phyloP scores from a whole-genome alignment of 2,113 vertebrate species.

The Corythornis madagascariensis region DNA sequence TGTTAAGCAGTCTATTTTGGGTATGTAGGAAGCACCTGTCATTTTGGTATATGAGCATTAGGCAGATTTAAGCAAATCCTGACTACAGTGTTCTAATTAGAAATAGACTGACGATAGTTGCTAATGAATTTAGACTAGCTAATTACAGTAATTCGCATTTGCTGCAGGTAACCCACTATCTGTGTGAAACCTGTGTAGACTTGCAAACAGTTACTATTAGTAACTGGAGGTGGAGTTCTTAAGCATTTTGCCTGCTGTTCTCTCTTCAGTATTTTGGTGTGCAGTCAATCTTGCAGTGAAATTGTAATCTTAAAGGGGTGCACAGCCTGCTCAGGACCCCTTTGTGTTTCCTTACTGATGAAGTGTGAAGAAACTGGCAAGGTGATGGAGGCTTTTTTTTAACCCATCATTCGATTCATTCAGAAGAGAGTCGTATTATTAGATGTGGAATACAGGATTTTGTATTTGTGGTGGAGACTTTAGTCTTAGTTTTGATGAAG shows the following conservation, averaged over 20 bases:
- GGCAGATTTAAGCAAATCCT: conserved; percentile 24
- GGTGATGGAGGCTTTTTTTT: not conserved
- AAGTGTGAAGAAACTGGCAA: conserved; percentile 9
- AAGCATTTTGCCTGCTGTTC: not conserved
- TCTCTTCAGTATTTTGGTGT: not conserved
- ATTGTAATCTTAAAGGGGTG: not conserved
- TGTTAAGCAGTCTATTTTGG: not conserved
- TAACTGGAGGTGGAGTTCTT: not conserved
- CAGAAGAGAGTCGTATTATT: not conserved
- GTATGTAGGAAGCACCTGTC: not conserved
- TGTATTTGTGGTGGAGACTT: not conserved
- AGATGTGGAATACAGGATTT: not conserved
- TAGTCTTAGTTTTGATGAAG: not conserved
- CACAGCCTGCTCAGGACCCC: not conserved
- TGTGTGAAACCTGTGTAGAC: not conserved
- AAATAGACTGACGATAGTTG: not conserved
- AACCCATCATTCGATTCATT: not conserved
- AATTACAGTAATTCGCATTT: conserved; percentile 23
- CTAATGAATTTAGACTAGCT: conserved; percentile 12
- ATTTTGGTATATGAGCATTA: not conserved
- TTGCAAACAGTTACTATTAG: not conserved
- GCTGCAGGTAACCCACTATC: not conserved
- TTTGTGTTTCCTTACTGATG: conserved; percentile 9
- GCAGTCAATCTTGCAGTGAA: not conserved
- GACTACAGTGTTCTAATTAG: conserved; percentile 11